phyloP scores from a whole-genome alignment of 2,797 vertebrate species.

The Gadopsis marmoratus region DNA sequence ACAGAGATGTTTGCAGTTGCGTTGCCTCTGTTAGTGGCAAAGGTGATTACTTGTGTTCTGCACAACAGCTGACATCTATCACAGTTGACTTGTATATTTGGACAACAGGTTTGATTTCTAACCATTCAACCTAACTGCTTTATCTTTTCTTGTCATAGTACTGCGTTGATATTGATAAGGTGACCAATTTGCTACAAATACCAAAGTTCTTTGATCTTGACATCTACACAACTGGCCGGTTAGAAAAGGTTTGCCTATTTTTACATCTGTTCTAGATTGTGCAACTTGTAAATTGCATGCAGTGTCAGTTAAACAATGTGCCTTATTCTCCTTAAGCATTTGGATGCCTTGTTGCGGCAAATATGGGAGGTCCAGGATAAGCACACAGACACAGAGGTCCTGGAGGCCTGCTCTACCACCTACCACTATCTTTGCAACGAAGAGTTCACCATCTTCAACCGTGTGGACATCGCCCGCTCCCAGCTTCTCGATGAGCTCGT shows the following conservation, averaged over 20 bases:
- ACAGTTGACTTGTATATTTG: not conserved
- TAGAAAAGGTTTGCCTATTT: conserved; percentile 91
- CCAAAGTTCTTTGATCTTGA: conserved; percentile 97
- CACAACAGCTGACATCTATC: not conserved
- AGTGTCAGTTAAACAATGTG: not conserved
- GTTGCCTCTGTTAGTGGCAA: conserved; percentile 94
- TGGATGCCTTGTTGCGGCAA: conserved; percentile 96
- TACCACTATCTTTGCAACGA: conserved; percentile 96
- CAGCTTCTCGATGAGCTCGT: conserved; percentile 96
- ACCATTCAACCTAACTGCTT: not conserved
- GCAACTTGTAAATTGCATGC: conserved; percentile 36
- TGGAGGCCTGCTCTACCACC: conserved; percentile 97
- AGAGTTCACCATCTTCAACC: conserved; percentile 97
- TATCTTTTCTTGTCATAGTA: conserved; percentile 82
- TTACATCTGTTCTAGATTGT: conserved; percentile 38
- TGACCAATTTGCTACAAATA: conserved; percentile 94
- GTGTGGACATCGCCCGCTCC: conserved; percentile 96
- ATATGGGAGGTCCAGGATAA: conserved; percentile 97
- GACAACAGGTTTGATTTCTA: not conserved
- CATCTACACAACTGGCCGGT: conserved; percentile 95
- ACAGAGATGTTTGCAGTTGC: conserved; percentile 96
- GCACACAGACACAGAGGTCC: conserved; percentile 96
- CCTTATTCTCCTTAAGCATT: conserved; percentile 85
- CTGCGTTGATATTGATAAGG: conserved; percentile 95
- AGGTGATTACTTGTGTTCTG: conserved; percentile 80